phyloP scores from a whole-genome alignment of 2,113 vertebrate species.

The Panthera tigris region DNA sequence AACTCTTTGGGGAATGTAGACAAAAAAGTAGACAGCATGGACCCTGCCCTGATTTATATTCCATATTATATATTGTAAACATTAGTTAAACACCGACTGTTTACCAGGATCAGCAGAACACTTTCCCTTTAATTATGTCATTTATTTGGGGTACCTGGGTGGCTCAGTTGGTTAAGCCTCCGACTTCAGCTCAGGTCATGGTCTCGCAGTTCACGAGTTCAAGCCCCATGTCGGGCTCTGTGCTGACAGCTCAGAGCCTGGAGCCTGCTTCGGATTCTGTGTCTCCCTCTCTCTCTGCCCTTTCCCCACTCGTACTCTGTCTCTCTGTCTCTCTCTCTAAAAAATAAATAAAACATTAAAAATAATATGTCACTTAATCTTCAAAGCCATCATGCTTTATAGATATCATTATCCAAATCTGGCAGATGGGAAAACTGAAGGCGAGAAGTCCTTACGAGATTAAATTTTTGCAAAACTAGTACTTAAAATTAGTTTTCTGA shows the following conservation, averaged over 20 bases:
- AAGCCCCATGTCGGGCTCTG: too few species aligned
- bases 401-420: background rate
- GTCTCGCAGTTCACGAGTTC: too few species aligned
- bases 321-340: too few species aligned
- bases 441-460: background rate
- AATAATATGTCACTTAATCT: background rate
- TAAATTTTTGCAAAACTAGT: background rate
- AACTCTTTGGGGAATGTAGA: background rate
- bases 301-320: too few species aligned
- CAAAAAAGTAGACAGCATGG: background rate
- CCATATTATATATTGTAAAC: background rate
- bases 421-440: background rate
- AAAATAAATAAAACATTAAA: too few species aligned
- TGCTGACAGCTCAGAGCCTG: too few species aligned
- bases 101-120: background rate
- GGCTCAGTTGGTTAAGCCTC: too few species aligned
- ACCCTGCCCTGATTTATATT: background rate
- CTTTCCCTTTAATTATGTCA: background rate
- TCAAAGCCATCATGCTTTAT: background rate
- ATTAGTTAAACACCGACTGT: background rate
- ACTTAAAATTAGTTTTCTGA: slow-evolving; percentile 35
- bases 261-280: too few species aligned
- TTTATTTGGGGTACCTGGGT: background rate
- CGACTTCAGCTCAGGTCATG: too few species aligned
- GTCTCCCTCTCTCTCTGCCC: too few species aligned